Percentiles rank a stretch among this genome's conserved stretches.
Evolutionary conservation across 2,113 vertebrate species (phyloP).

Genomic region (Setophaga kirtlandii): DNA sequence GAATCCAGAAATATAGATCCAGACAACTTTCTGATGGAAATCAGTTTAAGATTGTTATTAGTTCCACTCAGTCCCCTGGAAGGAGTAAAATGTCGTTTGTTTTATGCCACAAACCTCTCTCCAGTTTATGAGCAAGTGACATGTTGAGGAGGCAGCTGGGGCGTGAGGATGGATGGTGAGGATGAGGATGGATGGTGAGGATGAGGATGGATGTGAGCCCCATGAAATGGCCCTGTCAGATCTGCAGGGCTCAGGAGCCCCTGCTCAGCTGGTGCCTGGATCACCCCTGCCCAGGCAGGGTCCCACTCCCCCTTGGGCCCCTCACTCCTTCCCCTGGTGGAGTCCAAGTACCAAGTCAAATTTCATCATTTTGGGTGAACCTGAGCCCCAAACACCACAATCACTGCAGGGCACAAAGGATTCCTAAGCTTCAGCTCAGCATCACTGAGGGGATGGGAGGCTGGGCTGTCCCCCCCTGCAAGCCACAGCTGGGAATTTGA

Average conservation of each 20-base stretch:
- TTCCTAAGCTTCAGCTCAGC: not conserved
- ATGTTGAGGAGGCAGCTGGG: rapidly evolving
- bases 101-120: not conserved
- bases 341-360: not conserved
- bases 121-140: not conserved
- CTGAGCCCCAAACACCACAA: not conserved
- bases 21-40: constrained; percentile 8
- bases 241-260: not conserved
- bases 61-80: not conserved
- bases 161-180: not conserved
- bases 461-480: not conserved
- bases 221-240: rapidly evolving
- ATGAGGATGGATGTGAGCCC: not conserved
- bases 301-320: too few species aligned
- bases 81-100: not conserved
- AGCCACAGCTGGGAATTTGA: not conserved
- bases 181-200: not conserved
- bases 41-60: not conserved
- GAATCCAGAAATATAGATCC: not conserved
- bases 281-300: not conserved
- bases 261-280: not conserved
- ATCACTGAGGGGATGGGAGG: not conserved
- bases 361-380: not conserved
- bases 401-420: not conserved
- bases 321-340: not conserved